Conservation (phyloP, 2,888 invertebrate genomes). For the Coelinius sp. region DNA sequence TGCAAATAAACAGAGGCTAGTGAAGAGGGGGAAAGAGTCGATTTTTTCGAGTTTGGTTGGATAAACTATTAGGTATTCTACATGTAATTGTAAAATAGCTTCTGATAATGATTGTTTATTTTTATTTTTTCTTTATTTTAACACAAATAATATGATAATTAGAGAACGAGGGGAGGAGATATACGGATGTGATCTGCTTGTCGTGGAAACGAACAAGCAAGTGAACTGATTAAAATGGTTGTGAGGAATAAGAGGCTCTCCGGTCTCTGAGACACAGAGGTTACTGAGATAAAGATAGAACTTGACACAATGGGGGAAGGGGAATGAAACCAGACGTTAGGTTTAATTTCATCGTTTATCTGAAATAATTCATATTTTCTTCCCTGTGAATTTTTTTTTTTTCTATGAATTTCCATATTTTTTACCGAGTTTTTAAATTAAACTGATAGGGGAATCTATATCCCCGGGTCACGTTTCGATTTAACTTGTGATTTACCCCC, state of each 20-base stretch:
- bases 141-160: background rate
- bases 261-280: background rate
- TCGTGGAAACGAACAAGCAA: conserved; percentile 6
- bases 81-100: background rate
- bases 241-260: background rate
- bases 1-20: background rate
- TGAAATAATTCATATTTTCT: too few species aligned
- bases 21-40: background rate
- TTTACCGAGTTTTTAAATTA: background rate
- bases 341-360: conserved; percentile 12
- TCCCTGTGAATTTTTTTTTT: background rate
- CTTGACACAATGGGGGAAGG: conserved; percentile 4
- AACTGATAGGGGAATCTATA: background rate
- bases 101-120: background rate
- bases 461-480: background rate
- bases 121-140: background rate
- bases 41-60: background rate
- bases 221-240: conserved; percentile 16
- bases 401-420: background rate
- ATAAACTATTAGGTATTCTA: background rate
- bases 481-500: background rate
- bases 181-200: background rate
- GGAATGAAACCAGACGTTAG: background rate
- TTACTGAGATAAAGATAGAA: conserved; percentile 22
- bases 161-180: background rate